Percentiles rank a stretch among this genome's conserved stretches.
Conservation (phyloP, 2,888 invertebrate species). For the Chironomus tentans region DNA sequence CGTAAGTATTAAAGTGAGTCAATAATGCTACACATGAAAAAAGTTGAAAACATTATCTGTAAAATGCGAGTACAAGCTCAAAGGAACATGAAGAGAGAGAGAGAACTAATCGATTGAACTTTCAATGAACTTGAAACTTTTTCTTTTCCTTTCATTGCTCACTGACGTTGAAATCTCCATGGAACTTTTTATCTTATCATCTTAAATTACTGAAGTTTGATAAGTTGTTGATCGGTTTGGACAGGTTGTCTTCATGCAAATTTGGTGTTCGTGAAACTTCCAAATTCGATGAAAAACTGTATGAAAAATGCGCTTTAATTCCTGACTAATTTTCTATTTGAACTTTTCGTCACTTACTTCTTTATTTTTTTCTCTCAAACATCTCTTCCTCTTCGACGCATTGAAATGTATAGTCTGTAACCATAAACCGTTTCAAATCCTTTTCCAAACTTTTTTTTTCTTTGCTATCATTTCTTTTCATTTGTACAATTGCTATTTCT, state of each 20-base stretch:
- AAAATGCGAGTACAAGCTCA: no score
- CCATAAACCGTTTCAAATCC: background rate
- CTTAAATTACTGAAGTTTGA: background rate
- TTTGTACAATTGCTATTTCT: no score
- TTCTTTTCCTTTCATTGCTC: background rate
- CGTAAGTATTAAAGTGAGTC: no score
- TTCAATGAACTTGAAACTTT: conserved; percentile 3
- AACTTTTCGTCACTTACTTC: background rate
- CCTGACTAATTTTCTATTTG: no score
- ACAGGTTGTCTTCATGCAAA: no score
- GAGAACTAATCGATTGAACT: conserved; percentile 20
- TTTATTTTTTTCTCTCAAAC: background rate
- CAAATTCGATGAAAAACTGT: no score
- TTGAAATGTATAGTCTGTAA: background rate
- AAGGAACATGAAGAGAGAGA: background rate
- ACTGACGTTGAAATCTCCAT: background rate
- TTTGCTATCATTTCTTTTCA: background rate
- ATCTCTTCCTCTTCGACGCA: background rate
- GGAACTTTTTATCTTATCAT: background rate
- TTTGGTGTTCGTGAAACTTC: no score
- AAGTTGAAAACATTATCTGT: no score
- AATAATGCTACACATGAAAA: no score
- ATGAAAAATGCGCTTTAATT: no score
- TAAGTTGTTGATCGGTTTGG: no score
- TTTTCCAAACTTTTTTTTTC: conserved; percentile 3